phyloP scores from a whole-genome alignment of 2,797 vertebrate genomes.

The Thamnophis elegans region DNA sequence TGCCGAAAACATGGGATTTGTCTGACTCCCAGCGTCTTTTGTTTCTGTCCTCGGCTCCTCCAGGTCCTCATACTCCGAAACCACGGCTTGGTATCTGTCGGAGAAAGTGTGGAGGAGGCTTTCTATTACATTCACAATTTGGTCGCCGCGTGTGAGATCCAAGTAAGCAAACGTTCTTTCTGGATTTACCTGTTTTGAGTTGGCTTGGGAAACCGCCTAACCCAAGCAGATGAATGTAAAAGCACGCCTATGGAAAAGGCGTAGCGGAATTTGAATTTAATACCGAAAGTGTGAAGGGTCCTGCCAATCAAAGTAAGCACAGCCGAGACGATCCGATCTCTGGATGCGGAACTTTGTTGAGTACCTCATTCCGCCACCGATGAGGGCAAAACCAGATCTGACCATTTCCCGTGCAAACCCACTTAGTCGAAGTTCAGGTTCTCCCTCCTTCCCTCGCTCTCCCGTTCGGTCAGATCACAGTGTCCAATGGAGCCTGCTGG shows the following conservation, averaged over 20 bases:
- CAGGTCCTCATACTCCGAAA: conserved; percentile 96
- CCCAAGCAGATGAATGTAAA: not conserved
- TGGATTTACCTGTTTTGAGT: not conserved
- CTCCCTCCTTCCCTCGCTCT: not conserved
- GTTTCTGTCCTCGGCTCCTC: not conserved
- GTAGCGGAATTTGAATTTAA: not conserved
- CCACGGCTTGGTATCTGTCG: conserved; percentile 90
- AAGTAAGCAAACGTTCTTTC: conserved; percentile 76
- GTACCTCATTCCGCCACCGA: no score
- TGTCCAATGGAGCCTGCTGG: not conserved
- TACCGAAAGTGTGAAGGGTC: not conserved
- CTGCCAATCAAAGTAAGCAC: not conserved
- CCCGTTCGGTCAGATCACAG: not conserved
- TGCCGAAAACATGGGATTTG: not conserved
- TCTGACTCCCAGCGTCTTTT: not conserved
- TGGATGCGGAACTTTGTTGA: no score
- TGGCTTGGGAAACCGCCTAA: not conserved
- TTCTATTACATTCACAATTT: conserved; percentile 97
- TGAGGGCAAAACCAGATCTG: not conserved
- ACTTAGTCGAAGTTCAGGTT: not conserved
- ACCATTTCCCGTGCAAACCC: accelerated
- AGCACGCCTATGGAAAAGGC: not conserved
- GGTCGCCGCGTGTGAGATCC: conserved; percentile 95
- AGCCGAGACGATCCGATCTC: not conserved
- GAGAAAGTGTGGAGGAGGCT: conserved; percentile 94